Percentiles rank a stretch among this genome's conserved stretches.
phyloP scores from a whole-genome alignment of 1,140 invertebrate genomes.

The Drosophila micromelanica region DNA sequence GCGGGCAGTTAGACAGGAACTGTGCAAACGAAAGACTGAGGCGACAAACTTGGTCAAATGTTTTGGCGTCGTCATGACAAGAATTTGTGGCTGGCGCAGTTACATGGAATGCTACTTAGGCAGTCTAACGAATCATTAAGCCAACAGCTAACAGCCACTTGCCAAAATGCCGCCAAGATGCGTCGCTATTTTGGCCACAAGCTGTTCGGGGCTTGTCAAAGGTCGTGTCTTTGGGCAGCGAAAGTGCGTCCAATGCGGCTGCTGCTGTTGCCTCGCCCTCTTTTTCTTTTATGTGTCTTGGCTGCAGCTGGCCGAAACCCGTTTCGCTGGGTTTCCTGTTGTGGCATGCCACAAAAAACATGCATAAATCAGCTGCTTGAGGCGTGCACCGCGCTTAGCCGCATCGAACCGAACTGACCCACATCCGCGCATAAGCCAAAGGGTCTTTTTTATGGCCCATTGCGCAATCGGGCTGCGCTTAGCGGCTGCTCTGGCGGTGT shows the following conservation, averaged over 20 bases:
- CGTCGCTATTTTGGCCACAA: conserved; percentile 40
- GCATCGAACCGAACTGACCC: conserved; percentile 57
- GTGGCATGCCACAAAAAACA: conserved; percentile 69
- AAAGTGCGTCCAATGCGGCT: conserved; percentile 60
- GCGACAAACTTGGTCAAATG: conserved; percentile 51
- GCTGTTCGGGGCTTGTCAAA: conserved; percentile 67
- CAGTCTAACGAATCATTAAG: conserved; percentile 8
- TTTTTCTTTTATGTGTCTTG: conserved; percentile 4
- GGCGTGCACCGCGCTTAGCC: conserved; percentile 40
- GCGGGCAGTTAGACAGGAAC: conserved; percentile 2
- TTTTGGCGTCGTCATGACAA: conserved; percentile 22
- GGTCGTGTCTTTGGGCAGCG: conserved; percentile 62
- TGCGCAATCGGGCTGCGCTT: conserved; percentile 32
- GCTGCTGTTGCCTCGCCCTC: conserved; percentile 35
- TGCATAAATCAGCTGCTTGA: conserved; percentile 42
- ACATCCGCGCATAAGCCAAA: conserved; percentile 47
- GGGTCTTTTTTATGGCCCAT: conserved; percentile 31
- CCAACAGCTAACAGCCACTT: background rate
- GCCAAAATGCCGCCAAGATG: background rate
- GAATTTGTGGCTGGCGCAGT: conserved; percentile 26
- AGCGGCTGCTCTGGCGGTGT: background rate
- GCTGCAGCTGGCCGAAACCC: conserved; percentile 48
- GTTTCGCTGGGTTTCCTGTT: conserved; percentile 60
- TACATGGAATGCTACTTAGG: conserved; percentile 43
- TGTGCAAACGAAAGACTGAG: conserved; percentile 42